Base-by-base conservation (phyloP, 2,888 invertebrate species). In the Athetis lepigone region DNA sequence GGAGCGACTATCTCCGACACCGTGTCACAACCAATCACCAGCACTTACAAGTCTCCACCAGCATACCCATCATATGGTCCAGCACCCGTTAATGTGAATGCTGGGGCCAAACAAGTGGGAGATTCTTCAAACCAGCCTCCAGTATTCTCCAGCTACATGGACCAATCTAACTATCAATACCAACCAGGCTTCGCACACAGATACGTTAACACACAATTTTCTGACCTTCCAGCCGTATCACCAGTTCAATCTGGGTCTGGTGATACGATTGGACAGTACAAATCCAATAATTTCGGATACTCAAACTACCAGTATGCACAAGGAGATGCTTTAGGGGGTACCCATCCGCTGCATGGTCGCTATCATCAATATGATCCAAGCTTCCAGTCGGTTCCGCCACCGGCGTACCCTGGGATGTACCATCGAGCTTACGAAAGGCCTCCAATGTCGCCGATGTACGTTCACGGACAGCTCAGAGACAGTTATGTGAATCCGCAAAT, bases 341-440 rank as follows among this genome's bases (percentile, higher is more conserved):
- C 25, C 37, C 73, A 61, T 7, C 37, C 49, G 0, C 40, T 62
- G 7, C 67, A 57, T 0, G 56, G 56, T 3, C 61, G 33, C 18
- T 72, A 45, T 40, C 69, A 59, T 29, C 47, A 61, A 9, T 72
- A 64, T 27, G 70, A 63, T 21, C 63, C 57, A 4, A 68, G 72
- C 13, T 60, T 58, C 18, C 72, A 64, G 19, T 73, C 80, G 62
- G 54, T 66, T 2, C 59, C 70, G 19, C 40, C 75, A 0, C 66
- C 83, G 4, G n/a, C 73, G 0, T 83, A 81, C 29, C 66, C 81
- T 18, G 46, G 70, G 8, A 23, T 77, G 19, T 83, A 82, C 45
- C 77, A 79, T 27, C 57, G 60, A 36, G 52, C 73, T 37, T 73
- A 73, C 16, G 69, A 70, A 0, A 51, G 70, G 23, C 57, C 65